A percentile compares a stretch with the other conserved stretches of the same genome.
Conservation (phyloP, 2,797 vertebrate genomes). For the Heterohyrax brucei region DNA sequence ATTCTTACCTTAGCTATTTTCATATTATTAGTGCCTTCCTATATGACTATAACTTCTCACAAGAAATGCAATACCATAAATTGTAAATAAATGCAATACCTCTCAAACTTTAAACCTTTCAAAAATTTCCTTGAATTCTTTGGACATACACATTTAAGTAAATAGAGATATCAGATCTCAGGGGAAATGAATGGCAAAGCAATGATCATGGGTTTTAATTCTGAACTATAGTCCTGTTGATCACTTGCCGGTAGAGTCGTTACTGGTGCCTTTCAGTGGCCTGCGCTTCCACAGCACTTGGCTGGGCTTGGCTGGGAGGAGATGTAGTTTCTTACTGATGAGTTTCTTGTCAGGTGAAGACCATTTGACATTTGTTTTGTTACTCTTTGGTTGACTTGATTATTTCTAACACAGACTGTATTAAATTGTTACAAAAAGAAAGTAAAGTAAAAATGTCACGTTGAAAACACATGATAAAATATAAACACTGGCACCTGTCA, state of each 20-base stretch:
- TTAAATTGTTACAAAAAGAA: slow-evolving; percentile 53
- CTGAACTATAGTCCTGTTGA: neutral
- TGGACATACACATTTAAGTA: neutral
- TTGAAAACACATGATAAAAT: neutral
- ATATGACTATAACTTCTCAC: neutral
- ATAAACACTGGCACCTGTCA: neutral
- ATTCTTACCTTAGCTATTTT: slow-evolving; percentile 64
- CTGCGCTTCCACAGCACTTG: neutral
- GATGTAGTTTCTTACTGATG: neutral
- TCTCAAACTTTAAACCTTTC: slow-evolving; percentile 46
- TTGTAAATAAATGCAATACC: neutral
- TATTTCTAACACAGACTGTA: slow-evolving; percentile 23
- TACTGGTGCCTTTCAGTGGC: neutral
- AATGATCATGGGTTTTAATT: neutral
- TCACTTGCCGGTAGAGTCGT: neutral
- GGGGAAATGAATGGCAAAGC: neutral
- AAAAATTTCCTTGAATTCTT: slow-evolving; percentile 1
- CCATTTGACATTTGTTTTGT: neutral
- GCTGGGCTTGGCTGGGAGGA: neutral
- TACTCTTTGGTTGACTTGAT: slow-evolving; percentile 31
- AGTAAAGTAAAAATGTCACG: neutral
- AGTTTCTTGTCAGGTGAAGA: slow-evolving; percentile 51
- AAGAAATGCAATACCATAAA: slow-evolving; percentile 26
- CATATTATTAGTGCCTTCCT: slow-evolving; percentile 76
- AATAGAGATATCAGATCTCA: neutral